Conservation (phyloP, 1,140 invertebrate genomes). For the Tetragonula clypearis region DNA sequence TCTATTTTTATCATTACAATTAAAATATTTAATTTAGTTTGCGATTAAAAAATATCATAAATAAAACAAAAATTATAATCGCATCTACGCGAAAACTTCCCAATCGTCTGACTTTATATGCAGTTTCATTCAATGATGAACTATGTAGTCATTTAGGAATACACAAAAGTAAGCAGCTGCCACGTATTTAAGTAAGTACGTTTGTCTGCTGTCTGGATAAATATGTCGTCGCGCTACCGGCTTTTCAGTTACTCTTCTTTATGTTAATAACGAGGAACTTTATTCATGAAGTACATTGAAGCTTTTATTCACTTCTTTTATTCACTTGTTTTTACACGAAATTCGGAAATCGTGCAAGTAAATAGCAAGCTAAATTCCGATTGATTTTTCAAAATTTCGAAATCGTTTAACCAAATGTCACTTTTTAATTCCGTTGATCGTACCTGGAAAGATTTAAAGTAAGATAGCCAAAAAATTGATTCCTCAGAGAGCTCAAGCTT, state of each 20-base stretch:
- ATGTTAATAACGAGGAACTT: slow-evolving; percentile 25
- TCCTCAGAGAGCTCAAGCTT: not conserved
- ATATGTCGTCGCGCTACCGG: slow-evolving; percentile 44
- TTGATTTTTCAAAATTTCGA: not conserved
- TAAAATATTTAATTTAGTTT: too few species aligned
- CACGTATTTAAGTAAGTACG: slow-evolving; percentile 38
- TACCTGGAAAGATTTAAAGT: not conserved
- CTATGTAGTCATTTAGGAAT: slow-evolving; percentile 13
- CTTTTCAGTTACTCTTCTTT: slow-evolving; percentile 30
- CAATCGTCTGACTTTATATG: not conserved
- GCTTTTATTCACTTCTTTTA: not conserved
- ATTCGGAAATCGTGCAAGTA: not conserved
- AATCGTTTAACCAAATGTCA: not conserved
- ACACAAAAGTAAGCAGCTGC: slow-evolving; percentile 36
- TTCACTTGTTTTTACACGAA: too few species aligned
- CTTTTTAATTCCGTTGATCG: not conserved
- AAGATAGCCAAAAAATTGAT: not conserved
- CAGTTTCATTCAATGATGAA: not conserved
- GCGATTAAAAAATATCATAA: not conserved
- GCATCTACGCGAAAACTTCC: not conserved
- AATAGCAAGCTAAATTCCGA: too few species aligned
- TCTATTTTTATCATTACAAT: not conserved
- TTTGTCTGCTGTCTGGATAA: slow-evolving; percentile 61
- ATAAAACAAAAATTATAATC: not conserved
- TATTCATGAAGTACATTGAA: slow-evolving; percentile 1